Evolutionary conservation across 2,797 vertebrate genomes (phyloP).

Genomic region (Mastacembelus armatus): DNA sequence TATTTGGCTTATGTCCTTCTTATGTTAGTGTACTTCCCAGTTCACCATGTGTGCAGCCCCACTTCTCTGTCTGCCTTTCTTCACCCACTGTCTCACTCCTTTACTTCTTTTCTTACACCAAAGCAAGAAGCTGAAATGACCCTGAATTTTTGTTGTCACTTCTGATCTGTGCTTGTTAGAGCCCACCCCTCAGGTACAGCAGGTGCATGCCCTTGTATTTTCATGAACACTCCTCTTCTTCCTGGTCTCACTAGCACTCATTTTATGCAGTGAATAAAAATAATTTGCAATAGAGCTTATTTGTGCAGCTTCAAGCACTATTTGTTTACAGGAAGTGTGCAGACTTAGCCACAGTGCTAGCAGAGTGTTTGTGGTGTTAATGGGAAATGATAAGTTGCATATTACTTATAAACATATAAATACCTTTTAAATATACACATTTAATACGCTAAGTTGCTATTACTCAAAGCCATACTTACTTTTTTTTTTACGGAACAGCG

Average conservation of each 20-base stretch:
- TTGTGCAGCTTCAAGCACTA: neutral
- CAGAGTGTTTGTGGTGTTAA: constrained; percentile 33
- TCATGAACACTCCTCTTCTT: neutral
- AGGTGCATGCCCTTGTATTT: too few species aligned
- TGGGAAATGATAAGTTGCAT: constrained; percentile 18
- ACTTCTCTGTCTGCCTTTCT: constrained; percentile 2
- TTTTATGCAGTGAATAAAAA: too few species aligned
- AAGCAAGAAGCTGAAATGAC: neutral
- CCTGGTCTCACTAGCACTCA: constrained; percentile 14
- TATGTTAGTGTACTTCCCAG: neutral
- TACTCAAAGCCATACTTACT: too few species aligned
- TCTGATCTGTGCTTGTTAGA: too few species aligned
- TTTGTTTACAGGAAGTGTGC: constrained; percentile 60
- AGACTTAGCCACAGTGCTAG: constrained; percentile 32
- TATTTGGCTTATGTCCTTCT: neutral
- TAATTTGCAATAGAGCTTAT: neutral
- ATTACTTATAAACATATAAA: neutral
- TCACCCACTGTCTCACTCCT: neutral
- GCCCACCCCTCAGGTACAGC: too few species aligned
- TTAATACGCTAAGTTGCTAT: too few species aligned
- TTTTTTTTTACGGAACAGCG: neutral
- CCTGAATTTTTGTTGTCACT: too few species aligned
- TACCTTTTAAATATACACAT: too few species aligned
- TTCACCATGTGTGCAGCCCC: neutral
- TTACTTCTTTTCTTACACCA: neutral